Evolutionary conservation across 2,113 vertebrate genomes (phyloP).

Genomic region (Sciurus niger): DNA sequence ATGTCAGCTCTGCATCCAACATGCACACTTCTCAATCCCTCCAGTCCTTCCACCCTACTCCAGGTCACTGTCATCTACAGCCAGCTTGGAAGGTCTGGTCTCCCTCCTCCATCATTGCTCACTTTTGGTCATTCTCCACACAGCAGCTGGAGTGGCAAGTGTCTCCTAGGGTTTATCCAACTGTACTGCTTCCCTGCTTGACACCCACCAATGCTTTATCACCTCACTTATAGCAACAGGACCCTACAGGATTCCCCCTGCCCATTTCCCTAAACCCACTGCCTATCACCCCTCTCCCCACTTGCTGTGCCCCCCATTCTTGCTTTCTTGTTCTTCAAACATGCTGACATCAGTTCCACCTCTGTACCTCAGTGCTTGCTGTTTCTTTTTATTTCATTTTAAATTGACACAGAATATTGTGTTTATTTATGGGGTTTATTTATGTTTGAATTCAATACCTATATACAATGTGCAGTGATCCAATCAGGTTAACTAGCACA

Average conservation of each 20-base stretch:
- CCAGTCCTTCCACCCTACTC: neutral
- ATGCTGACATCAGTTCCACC: rapidly evolving
- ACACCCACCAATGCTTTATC: neutral
- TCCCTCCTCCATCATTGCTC: neutral
- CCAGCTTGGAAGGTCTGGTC: neutral
- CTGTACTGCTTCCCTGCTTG: neutral
- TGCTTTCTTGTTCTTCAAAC: neutral
- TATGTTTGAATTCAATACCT: neutral
- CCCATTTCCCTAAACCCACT: neutral
- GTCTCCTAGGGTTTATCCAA: neutral
- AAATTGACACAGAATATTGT: neutral
- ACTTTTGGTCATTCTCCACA: neutral
- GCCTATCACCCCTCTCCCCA: neutral
- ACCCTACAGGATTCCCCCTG: neutral
- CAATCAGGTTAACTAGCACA: neutral
- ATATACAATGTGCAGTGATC: neutral
- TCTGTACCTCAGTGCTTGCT: rapidly evolving
- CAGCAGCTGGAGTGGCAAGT: neutral
- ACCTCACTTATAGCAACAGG: neutral
- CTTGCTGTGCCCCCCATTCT: neutral
- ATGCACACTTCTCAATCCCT: neutral
- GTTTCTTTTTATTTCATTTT: neutral
- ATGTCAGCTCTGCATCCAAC: neutral
- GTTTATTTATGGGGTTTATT: neutral
- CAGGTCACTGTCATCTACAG: neutral